phyloP scores from a whole-genome alignment of 2,888 invertebrate genomes.

The Bruchidius siliquastri region DNA sequence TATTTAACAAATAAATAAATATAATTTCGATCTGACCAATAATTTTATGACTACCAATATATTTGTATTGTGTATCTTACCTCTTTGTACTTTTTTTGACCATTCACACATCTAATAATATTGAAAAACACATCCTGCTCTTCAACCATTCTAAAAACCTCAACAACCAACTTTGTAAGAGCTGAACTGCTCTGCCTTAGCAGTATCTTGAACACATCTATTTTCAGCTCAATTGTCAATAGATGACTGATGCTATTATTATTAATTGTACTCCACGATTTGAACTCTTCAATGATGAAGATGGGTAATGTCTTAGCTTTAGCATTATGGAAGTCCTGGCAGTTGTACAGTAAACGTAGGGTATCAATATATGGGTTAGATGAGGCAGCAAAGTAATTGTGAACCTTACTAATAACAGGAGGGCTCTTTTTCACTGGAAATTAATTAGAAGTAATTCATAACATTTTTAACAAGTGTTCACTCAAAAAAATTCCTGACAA shows the following conservation, averaged over 20 bases:
- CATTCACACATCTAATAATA: conserved; percentile 55
- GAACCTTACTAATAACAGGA: conserved; percentile 40
- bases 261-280: conserved; percentile 49
- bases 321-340: conserved; percentile 58
- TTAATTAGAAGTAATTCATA: neutral
- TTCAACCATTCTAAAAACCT: conserved; percentile 59
- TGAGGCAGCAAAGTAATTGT: conserved; percentile 36
- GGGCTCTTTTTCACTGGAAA: conserved; percentile 45
- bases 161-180: conserved; percentile 60
- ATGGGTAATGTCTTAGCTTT: conserved; percentile 60
- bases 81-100: conserved; percentile 62
- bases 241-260: conserved; percentile 47
- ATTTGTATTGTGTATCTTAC: conserved; percentile 38
- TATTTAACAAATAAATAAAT: too few relatives aligned
- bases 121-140: conserved; percentile 61
- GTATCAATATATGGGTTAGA: conserved; percentile 59
- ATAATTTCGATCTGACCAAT: too few relatives aligned
- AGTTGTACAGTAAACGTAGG: conserved; percentile 57
- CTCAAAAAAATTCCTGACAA: too few relatives aligned
- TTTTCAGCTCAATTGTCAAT: conserved; percentile 56
- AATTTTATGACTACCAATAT: too few relatives aligned
- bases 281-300: conserved; percentile 59
- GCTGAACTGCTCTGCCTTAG: conserved; percentile 61
- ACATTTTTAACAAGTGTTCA: too few relatives aligned
- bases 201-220: conserved; percentile 69